Evolutionary conservation across 2,797 vertebrate genomes (phyloP).

Genomic region (Crypturellus tataupa): DNA sequence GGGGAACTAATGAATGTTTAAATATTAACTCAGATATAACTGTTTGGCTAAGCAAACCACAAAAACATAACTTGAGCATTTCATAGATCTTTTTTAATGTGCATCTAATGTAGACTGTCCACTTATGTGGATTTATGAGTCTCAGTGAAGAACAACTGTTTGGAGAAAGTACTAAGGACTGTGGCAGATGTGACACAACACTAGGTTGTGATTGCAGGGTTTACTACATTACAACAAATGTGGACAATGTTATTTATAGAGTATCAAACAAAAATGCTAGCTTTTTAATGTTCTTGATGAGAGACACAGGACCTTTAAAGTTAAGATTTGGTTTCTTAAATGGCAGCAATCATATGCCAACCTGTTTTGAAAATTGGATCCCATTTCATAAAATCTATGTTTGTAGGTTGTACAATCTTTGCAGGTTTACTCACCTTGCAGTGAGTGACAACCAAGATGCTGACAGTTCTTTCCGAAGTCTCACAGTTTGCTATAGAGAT

Average conservation of each 20-base stretch:
- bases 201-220: not conserved
- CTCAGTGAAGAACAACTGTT: not conserved
- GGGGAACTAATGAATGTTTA: not conserved
- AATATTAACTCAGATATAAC: not conserved
- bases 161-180: not conserved
- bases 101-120: not conserved
- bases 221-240: not conserved
- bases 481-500: not conserved
- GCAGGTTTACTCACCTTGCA: not conserved
- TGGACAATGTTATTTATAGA: not conserved
- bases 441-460: not conserved
- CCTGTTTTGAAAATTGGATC: not conserved
- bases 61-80: not conserved
- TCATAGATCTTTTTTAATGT: not conserved
- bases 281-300: not conserved
- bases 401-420: not conserved
- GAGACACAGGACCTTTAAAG: not conserved
- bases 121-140: not conserved
- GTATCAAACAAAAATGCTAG: not conserved
- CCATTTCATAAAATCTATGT: rapidly evolving
- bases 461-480: not conserved
- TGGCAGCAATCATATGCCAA: rapidly evolving
- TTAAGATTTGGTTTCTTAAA: not conserved
- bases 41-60: not conserved
- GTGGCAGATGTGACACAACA: not conserved